phyloP scores from a whole-genome alignment of 2,888 invertebrate species.

The Adelognathus sp. region DNA sequence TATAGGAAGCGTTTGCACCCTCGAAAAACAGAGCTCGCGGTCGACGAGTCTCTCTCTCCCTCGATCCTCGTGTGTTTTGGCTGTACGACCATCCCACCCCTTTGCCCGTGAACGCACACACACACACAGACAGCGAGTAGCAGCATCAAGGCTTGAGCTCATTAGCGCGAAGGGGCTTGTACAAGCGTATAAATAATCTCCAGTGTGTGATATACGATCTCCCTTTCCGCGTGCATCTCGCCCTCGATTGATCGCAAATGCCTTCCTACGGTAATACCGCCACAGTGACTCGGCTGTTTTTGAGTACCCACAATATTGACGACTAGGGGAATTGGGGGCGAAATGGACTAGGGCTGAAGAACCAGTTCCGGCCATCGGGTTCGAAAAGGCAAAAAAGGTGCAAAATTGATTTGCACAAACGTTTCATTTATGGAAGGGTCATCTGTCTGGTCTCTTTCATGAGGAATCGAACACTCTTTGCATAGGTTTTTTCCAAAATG shows the following conservation, averaged over 20 bases:
- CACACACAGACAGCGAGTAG: not conserved
- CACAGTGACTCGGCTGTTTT: conserved; percentile 32
- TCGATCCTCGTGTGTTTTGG: conserved; percentile 30
- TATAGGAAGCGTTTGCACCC: conserved; percentile 26
- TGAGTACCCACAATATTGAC: not conserved
- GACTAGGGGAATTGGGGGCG: too few species aligned
- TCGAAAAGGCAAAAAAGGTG: not conserved
- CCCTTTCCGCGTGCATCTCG: conserved; percentile 33
- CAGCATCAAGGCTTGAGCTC: conserved; percentile 54
- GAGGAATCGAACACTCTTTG: too few species aligned
- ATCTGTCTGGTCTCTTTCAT: too few species aligned
- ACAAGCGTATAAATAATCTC: conserved; percentile 61
- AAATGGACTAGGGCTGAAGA: too few species aligned
- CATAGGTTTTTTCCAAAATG: too few species aligned
- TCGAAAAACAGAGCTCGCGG: conserved; percentile 50
- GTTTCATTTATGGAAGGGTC: too few species aligned
- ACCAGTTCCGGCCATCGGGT: not conserved
- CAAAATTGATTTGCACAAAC: too few species aligned
- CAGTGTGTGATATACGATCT: conserved; percentile 59
- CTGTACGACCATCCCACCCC: conserved; percentile 13
- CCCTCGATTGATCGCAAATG: conserved; percentile 6
- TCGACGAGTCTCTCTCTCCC: conserved; percentile 30
- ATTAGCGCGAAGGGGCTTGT: conserved; percentile 56
- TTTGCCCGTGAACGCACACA: not conserved
- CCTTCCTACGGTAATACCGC: conserved; percentile 21